phyloP scores from a whole-genome alignment of 2,888 invertebrate species.

The Tachina fera region DNA sequence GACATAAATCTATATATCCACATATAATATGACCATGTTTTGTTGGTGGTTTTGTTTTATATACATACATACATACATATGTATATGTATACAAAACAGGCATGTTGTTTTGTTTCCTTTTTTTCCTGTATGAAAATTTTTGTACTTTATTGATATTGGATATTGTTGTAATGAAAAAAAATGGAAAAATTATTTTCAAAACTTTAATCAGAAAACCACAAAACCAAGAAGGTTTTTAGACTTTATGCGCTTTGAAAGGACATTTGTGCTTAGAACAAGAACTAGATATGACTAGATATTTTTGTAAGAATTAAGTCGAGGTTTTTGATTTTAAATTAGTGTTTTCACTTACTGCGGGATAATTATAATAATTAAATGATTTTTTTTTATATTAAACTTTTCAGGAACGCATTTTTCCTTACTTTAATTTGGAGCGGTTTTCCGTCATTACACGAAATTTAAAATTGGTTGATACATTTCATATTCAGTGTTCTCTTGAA shows the following conservation, averaged over 20 bases:
- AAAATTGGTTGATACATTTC: no score
- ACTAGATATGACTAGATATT: no score
- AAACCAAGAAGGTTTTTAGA: background rate
- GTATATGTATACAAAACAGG: no score
- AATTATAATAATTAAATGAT: no score
- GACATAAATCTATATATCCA: background rate
- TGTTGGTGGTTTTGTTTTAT: conserved; percentile 43
- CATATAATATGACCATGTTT: conserved; percentile 30
- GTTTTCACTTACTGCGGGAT: no score
- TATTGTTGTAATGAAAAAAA: background rate
- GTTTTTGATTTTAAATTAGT: no score
- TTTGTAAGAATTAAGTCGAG: no score
- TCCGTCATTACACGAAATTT: no score
- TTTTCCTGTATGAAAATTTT: background rate
- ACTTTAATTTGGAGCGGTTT: no score
- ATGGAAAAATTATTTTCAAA: conserved; percentile 15
- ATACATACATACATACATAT: background rate
- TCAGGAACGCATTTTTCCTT: no score
- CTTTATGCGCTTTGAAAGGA: background rate
- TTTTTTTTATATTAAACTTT: no score
- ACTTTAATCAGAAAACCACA: conserved; percentile 14
- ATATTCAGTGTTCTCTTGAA: no score
- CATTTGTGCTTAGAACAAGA: background rate
- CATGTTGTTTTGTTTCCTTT: background rate
- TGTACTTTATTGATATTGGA: conserved; percentile 42